Evolutionary conservation across 2,888 invertebrate genomes (phyloP).

Genomic region (Hirtodrosophila cameraria): DNA sequence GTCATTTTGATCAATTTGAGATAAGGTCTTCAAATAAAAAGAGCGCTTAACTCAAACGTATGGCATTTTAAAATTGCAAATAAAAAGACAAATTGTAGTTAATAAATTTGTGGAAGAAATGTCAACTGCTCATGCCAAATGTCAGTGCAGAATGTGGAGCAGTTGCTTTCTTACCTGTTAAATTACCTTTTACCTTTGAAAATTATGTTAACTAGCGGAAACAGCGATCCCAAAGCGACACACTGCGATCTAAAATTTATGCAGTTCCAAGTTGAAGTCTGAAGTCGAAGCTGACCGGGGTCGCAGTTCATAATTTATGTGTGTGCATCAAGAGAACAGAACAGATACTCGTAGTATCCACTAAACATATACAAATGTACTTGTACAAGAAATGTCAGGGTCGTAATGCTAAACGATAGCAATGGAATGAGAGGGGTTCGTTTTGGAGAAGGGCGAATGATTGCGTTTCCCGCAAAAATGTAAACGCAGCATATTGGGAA

Average conservation of each 20-base stretch:
- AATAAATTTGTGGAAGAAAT: slow-evolving; percentile 62
- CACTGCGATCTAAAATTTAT: slow-evolving; percentile 50
- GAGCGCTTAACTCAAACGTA: not conserved
- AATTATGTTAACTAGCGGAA: slow-evolving; percentile 66
- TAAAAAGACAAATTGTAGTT: slow-evolving; percentile 71
- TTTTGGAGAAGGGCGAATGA: not conserved
- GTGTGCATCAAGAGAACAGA: slow-evolving; percentile 24
- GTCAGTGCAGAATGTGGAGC: slow-evolving; percentile 56
- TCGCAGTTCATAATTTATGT: slow-evolving; percentile 54
- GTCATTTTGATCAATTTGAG: too few species aligned
- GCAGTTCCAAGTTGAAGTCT: slow-evolving; percentile 19
- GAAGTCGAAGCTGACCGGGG: slow-evolving; percentile 30
- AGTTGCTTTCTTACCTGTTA: slow-evolving; percentile 41
- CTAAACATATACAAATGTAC: slow-evolving; percentile 7
- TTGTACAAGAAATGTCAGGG: slow-evolving; percentile 26
- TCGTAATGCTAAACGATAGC: slow-evolving; percentile 51
- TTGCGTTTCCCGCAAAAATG: slow-evolving; percentile 48
- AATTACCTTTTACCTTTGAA: slow-evolving; percentile 27
- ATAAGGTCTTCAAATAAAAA: too few species aligned
- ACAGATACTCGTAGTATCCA: slow-evolving; percentile 1
- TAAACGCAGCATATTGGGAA: slow-evolving; percentile 71
- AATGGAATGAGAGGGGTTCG: slow-evolving; percentile 18
- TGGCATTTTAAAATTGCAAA: slow-evolving; percentile 39
- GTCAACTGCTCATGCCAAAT: slow-evolving; percentile 64
- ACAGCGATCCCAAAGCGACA: slow-evolving; percentile 39